phyloP scores from a whole-genome alignment of 2,888 invertebrate genomes.

The Apotomis turbidana region DNA sequence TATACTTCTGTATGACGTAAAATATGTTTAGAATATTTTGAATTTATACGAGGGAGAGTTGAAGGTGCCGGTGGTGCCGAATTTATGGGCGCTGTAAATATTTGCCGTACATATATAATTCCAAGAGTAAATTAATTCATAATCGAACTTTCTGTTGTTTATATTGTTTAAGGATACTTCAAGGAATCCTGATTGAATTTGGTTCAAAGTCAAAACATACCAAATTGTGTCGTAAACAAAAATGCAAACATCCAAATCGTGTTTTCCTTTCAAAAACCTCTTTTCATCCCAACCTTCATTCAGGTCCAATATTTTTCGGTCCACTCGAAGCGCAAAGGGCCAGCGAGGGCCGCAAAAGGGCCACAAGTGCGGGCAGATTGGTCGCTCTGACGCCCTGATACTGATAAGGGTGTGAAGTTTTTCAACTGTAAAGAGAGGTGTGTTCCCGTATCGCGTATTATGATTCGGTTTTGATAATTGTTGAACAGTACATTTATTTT shows the following conservation, averaged over 20 bases:
- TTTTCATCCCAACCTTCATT: constrained; percentile 22
- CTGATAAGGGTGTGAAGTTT: constrained; percentile 38
- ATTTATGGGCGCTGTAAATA: too few species aligned
- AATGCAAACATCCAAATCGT: not conserved
- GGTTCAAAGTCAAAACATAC: not conserved
- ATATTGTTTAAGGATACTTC: too few species aligned
- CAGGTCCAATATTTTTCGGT: constrained; percentile 35
- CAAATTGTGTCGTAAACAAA: not conserved
- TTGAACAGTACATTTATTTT: not conserved
- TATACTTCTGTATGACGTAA: too few species aligned
- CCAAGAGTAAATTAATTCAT: too few species aligned
- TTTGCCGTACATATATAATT: too few species aligned
- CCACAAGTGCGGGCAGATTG: constrained; percentile 41
- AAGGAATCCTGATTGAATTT: not conserved
- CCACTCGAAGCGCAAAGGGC: constrained; percentile 37
- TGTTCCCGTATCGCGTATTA: constrained; percentile 13
- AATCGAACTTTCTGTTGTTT: too few species aligned
- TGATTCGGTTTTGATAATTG: constrained; percentile 19
- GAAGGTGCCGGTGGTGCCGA: too few species aligned
- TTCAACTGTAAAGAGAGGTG: constrained; percentile 30
- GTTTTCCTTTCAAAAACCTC: not conserved
- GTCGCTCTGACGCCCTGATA: constrained; percentile 33
- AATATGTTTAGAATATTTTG: too few species aligned
- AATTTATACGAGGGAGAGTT: too few species aligned
- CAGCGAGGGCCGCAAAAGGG: constrained; percentile 27